These are phyloP conservation scores for Aselliscus stoliczkanus DNA, from an alignment of 2,797 vertebrate genomes.

Conservation along the genomic window DNA sequence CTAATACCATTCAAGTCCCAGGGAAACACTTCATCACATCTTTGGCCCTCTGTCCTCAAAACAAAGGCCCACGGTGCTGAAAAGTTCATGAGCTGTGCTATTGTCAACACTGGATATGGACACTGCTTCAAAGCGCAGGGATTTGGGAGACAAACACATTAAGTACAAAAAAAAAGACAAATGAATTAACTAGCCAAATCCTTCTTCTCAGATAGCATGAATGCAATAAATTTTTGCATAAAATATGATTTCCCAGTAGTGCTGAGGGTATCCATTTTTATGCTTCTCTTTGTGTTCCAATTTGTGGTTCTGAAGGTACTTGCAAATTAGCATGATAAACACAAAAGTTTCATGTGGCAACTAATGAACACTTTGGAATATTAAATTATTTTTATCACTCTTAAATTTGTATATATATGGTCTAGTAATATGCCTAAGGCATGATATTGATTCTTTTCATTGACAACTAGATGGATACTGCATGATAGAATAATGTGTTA, in stretches of 20 bases:
- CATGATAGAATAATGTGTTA: not conserved
- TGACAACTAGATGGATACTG: not conserved
- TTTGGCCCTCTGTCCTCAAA: not conserved
- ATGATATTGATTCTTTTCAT: not conserved
- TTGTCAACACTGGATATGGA: not conserved
- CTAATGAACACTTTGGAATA: not conserved
- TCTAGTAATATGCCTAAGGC: not conserved
- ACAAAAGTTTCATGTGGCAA: not conserved
- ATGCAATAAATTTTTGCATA: not conserved
- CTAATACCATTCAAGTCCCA: not conserved
- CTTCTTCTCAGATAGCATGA: not conserved
- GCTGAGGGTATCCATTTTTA: not conserved
- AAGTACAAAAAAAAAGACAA: not conserved
- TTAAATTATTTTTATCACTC: not conserved
- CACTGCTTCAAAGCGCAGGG: not conserved
- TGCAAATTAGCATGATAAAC: not conserved
- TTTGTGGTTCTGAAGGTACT: not conserved
- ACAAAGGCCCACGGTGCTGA: not conserved
- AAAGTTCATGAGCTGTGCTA: not conserved
- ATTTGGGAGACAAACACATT: not conserved
- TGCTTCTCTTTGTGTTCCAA: not conserved
- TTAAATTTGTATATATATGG: not conserved
- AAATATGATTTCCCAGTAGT: not conserved
- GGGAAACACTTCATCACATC: not conserved
- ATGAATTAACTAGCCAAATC: not conserved